Base-by-base conservation (phyloP, 2,888 invertebrate species). In the Alitta virens region DNA sequence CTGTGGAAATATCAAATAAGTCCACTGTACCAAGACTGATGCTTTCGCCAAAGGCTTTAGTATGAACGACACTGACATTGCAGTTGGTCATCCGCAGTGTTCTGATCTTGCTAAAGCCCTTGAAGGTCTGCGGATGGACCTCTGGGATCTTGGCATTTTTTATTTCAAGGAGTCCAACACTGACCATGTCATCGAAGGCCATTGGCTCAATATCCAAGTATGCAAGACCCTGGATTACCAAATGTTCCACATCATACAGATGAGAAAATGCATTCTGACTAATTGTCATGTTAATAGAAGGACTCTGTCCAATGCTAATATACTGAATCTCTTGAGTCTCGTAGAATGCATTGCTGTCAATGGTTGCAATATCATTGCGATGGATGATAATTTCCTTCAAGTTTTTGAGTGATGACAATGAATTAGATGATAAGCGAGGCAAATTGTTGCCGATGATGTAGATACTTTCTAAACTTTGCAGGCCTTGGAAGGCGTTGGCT, bases 301-400 rank as follows among this genome's bases (percentile, higher is more conserved):
- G 46, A 46, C 46, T 46, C 7, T 12, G 21, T 46, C 46, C 46
- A 46, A 46, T 46, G n/a, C 46, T 46, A n/a, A 46, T 46, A 21
- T 46, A 46, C n/a, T 46, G 46, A n/a, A 46, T 21, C 7, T 46
- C 46, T 21, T 46, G 46, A 7, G 46, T 46, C n/a, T 21, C 46
- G n/a, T 46, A 46, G n/a, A 46, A 46, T 9, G 46, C 46, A 16
- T 46, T 46, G n/a, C 18, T 18, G n/a, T 46, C 18, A 12, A 46
- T 46, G 18, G n/a, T 21, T 5, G 7, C n/a, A 18, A 46, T n/a
- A n/a, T 46, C 46, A 46, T 46, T 46, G 18, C 46, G n/a, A 7
- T 46, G 46, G n/a, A 46, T 46, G n/a, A 46, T 46, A 21, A 46
- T 46, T n/a, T 46, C 46, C n/a, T 46, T 46, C 46, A 46, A 18